Evolutionary conservation across 2,797 vertebrate genomes (phyloP), one percentile per base, ranked within the genome.

Genomic region (Xenops minutus): DNA sequence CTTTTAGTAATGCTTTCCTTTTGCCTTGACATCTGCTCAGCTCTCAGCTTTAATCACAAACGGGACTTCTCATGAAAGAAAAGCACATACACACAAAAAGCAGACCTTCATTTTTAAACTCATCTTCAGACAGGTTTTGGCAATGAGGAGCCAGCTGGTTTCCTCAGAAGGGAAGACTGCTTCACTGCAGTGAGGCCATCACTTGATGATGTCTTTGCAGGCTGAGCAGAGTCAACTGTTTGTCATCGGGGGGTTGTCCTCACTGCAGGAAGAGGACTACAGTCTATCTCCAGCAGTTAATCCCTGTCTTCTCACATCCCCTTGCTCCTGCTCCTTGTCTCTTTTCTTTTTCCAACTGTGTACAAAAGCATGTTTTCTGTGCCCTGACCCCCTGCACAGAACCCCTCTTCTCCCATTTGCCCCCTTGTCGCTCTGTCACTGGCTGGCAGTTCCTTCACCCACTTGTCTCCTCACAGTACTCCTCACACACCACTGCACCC

Each of bases 1-100:
- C 11, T 84, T 95, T 59, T 66, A 92, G 75, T 21, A 62, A 56
- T 10, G 9, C 21, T 43, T 93, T 90, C 69, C n/a, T 95, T 94
- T 95, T 95, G 43, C 73, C 54, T 94, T 19, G 1, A 71, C 43
- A 58, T 72, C 88, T 95, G 56, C 72, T 64, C 58, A 68, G 29
- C 41, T 93, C 72, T 49, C 64, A 84, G 79, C 32, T 85, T 74
- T 94, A 92, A 74, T 67, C 32, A 21, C 23, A 77, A 69, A 74
- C 34, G 56, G 29, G 30, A 67, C 36, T 69, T 78, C 62, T 90
- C 15, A 23, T 1, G 0, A 75, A 44, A 24, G 18, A 72, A 90
- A 77, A 80, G 23, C 56, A 37, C 24, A 59, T 16, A 18, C 15
- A 12, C 15, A 32, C 27, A 34, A 23, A 21, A 22, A 30, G 2